phyloP scores from a whole-genome alignment of 2,113 vertebrate species.

The Tupaia tana region DNA sequence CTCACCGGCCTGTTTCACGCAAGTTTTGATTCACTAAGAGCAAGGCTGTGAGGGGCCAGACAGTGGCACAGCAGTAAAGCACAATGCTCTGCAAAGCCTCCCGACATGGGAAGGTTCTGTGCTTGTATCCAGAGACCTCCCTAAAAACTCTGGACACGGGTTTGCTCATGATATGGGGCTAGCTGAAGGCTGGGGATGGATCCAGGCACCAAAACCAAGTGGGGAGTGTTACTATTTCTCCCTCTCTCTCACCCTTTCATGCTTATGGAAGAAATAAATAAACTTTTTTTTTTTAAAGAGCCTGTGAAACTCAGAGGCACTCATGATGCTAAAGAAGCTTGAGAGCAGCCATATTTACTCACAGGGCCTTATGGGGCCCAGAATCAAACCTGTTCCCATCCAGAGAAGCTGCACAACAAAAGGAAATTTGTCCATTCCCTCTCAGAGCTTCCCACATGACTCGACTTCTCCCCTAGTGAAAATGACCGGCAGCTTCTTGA shows the following conservation, averaged over 20 bases:
- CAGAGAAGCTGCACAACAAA: neutral
- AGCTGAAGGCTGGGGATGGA: too few species aligned
- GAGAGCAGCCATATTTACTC: neutral
- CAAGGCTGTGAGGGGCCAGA: too few species aligned
- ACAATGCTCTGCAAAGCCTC: too few species aligned
- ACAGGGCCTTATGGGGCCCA: rapidly evolving
- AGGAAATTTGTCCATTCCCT: neutral
- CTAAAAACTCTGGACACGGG: too few species aligned
- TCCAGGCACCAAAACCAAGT: too few species aligned
- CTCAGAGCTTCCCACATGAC: constrained; percentile 32
- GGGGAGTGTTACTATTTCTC: too few species aligned
- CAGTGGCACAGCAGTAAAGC: too few species aligned
- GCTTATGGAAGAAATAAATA: too few species aligned
- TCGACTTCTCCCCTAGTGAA: neutral
- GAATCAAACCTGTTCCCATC: neutral
- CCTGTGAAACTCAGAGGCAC: neutral
- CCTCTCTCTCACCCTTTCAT: too few species aligned
- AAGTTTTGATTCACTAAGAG: neutral
- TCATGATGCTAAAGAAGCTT: neutral
- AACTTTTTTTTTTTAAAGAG: neutral
- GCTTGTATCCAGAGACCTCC: too few species aligned
- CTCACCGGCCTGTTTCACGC: neutral
- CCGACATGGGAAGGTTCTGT: too few species aligned
- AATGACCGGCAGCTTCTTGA: neutral
- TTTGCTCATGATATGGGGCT: too few species aligned